phyloP scores from a whole-genome alignment of 2,888 invertebrate genomes.

The Dascillus cervinus region DNA sequence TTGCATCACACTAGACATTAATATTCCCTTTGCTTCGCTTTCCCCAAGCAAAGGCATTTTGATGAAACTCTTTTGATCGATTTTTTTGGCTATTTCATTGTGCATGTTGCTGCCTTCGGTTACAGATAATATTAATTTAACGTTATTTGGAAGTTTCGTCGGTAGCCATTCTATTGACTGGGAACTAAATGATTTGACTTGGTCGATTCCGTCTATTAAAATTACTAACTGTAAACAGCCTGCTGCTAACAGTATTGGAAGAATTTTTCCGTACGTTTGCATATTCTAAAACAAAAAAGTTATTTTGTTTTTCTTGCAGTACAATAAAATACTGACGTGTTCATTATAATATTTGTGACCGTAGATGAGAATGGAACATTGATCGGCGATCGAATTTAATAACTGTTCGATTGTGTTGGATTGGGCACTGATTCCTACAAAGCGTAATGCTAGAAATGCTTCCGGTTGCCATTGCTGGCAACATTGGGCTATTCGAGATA shows the following conservation, averaged over 20 bases:
- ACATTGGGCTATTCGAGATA: conserved; percentile 63
- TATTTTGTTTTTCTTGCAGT: not conserved
- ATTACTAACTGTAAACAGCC: conserved; percentile 55
- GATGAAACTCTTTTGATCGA: conserved; percentile 33
- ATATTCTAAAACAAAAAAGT: conserved; percentile 52
- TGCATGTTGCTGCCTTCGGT: conserved; percentile 49
- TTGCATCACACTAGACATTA: conserved; percentile 49
- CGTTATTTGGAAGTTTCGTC: conserved; percentile 60
- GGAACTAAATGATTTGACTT: conserved; percentile 50
- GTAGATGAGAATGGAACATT: conserved; percentile 62
- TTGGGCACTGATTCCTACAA: conserved; percentile 58
- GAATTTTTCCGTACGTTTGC: conserved; percentile 57
- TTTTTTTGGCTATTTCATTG: conserved; percentile 34
- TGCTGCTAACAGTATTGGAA: conserved; percentile 49
- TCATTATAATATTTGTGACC: conserved; percentile 57
- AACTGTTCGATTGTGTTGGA: conserved; percentile 62
- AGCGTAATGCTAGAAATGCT: conserved; percentile 48
- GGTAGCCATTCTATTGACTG: conserved; percentile 71
- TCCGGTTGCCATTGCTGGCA: conserved; percentile 59
- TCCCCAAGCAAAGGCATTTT: conserved; percentile 47
- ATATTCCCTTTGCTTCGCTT: conserved; percentile 46
- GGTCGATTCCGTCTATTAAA: conserved; percentile 70
- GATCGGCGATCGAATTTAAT: conserved; percentile 67
- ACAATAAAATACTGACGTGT: conserved; percentile 47
- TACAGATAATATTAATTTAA: conserved; percentile 69